Percentiles rank a stretch among this genome's conserved stretches.
These are phyloP conservation scores for Hypotaenidia philippensis DNA, from an alignment of 2,797 vertebrate species.

Conservation along the genomic window DNA sequence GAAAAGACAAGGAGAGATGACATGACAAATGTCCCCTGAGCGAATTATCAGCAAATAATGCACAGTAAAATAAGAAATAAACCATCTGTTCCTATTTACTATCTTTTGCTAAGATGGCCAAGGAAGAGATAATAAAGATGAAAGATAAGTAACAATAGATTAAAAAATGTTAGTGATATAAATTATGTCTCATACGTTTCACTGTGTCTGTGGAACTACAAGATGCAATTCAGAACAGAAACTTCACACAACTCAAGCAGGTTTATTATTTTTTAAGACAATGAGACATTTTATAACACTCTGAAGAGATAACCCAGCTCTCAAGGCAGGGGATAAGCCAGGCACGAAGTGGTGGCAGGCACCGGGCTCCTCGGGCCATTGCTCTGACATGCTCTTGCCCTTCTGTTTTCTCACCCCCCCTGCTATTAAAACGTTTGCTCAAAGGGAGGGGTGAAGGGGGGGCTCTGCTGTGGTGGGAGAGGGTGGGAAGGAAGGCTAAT, in stretches of 20 bases:
- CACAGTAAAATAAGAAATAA: not conserved
- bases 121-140: not conserved
- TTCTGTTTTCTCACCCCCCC: not conserved
- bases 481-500: not conserved
- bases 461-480: not conserved
- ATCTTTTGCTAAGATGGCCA: not conserved
- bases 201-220: not conserved
- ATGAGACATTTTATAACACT: rapidly evolving
- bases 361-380: not conserved
- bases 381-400: rapidly evolving
- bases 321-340: not conserved
- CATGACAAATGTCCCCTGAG: not conserved
- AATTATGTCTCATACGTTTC: not conserved
- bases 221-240: not conserved
- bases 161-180: not conserved
- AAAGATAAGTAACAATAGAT: not conserved
- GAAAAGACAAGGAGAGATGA: not conserved
- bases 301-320: not conserved
- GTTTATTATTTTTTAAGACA: not conserved
- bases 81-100: not conserved
- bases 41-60: not conserved
- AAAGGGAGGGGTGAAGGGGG: rapidly evolving
- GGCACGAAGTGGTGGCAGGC: not conserved
- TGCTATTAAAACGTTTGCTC: not conserved
- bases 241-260: not conserved